Conservation (phyloP, 1,140 invertebrate species). For the Drosophila lowei region DNA sequence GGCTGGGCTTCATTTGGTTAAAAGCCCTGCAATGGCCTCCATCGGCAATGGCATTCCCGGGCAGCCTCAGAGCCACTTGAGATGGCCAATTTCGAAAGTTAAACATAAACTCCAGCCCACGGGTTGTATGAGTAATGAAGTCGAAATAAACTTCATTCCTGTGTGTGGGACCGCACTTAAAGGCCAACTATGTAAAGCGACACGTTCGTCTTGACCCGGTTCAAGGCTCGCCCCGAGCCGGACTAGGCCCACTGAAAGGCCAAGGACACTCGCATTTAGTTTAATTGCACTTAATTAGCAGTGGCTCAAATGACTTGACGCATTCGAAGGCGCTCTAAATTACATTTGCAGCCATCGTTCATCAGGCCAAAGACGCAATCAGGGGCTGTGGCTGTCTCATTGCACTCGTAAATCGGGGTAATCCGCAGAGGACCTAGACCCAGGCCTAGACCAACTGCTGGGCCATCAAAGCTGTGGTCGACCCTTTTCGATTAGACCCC, state of each 20-base stretch:
- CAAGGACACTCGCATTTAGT: conserved; percentile 46
- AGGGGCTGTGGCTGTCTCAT: conserved; percentile 31
- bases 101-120: conserved; percentile 38
- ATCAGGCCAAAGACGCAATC: conserved; percentile 28
- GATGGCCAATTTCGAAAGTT: conserved; percentile 42
- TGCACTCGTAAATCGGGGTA: conserved; percentile 67
- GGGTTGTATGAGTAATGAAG: conserved; percentile 62
- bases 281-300: conserved; percentile 69
- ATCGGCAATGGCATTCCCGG: conserved; percentile 7
- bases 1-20: conserved; percentile 59
- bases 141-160: conserved; percentile 10
- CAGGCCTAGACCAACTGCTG: conserved; percentile 43
- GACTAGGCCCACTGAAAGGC: conserved; percentile 13
- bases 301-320: conserved; percentile 39
- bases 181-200: conserved; percentile 23
- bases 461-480: conserved; percentile 51
- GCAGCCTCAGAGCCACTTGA: conserved; percentile 9
- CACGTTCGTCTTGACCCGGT: conserved; percentile 24
- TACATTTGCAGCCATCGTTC: conserved; percentile 28
- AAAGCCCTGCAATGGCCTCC: conserved; percentile 49
- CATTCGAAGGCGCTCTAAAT: conserved; percentile 43
- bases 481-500: conserved; percentile 68
- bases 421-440: background rate
- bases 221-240: conserved; percentile 42
- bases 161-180: conserved; percentile 14